These are phyloP conservation scores for Spodoptera frugiperda DNA, from an alignment of 1,140 invertebrate species.

Conservation along the genomic window DNA sequence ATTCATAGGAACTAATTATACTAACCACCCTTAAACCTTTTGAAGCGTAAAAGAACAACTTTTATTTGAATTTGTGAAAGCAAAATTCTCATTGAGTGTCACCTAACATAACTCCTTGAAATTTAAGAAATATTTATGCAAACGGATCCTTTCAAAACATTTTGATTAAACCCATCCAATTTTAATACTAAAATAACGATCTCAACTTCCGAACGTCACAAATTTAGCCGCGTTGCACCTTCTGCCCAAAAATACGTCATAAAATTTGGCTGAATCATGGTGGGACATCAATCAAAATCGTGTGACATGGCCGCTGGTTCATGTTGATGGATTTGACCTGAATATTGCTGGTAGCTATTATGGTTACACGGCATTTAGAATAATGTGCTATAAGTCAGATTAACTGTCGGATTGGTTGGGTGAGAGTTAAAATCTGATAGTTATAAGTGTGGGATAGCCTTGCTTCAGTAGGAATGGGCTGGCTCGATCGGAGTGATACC, in stretches of 20 bases:
- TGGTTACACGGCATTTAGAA: slow-evolving; percentile 14
- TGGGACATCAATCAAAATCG: slow-evolving; percentile 47
- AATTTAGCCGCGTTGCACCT: slow-evolving; percentile 2
- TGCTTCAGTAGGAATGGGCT: too few relatives aligned
- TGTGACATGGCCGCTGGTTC: slow-evolving; percentile 31
- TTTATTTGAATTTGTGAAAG: too few relatives aligned
- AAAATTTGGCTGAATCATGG: slow-evolving; percentile 26
- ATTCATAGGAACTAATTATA: too few relatives aligned
- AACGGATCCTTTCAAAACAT: too few relatives aligned
- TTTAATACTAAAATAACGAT: neutral
- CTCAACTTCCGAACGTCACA: neutral
- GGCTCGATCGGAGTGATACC: too few relatives aligned
- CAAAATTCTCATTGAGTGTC: too few relatives aligned
- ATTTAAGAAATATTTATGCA: too few relatives aligned
- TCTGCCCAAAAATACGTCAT: slow-evolving; percentile 15
- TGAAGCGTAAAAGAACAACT: too few relatives aligned
- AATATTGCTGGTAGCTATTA: slow-evolving; percentile 38
- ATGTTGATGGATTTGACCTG: slow-evolving; percentile 47
- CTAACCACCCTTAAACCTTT: too few relatives aligned
- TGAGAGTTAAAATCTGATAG: too few relatives aligned
- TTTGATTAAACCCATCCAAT: too few relatives aligned
- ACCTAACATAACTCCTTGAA: too few relatives aligned
- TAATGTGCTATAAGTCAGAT: neutral
- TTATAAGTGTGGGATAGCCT: neutral
- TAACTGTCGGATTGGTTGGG: neutral